These are phyloP conservation scores for Drosophila setosimentum DNA, from an alignment of 2,888 invertebrate genomes.

Conservation along the genomic window DNA sequence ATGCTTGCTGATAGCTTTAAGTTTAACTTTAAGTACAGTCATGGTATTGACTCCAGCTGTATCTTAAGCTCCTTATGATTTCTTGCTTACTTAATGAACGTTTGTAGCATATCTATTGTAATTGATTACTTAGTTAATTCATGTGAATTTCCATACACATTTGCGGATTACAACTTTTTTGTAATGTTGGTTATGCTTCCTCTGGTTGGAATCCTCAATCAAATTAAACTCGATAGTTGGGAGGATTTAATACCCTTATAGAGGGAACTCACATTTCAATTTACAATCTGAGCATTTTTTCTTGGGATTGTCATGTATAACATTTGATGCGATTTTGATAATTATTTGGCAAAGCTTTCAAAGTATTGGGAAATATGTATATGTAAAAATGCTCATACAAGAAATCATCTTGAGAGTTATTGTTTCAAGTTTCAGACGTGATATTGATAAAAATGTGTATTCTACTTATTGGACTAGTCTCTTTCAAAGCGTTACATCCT, in stretches of 20 bases:
- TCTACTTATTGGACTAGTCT: not conserved
- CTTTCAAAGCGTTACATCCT: not conserved
- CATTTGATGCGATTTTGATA: not conserved
- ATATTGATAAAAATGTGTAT: not conserved
- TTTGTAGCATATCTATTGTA: no score
- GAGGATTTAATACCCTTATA: not conserved
- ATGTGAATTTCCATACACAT: not conserved
- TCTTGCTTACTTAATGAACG: not conserved
- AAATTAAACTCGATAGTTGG: slow-evolving; percentile 5
- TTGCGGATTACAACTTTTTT: not conserved
- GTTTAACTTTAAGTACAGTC: not conserved
- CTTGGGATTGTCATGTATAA: accelerated
- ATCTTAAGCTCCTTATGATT: not conserved
- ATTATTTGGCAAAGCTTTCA: not conserved
- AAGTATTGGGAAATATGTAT: not conserved
- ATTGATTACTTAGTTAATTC: not conserved
- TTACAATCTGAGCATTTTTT: not conserved
- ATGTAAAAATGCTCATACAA: not conserved
- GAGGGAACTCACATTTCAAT: not conserved
- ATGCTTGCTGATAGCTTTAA: not conserved
- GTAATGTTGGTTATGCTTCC: not conserved
- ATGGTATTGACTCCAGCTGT: not conserved
- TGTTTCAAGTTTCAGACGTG: not conserved
- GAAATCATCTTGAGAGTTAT: not conserved
- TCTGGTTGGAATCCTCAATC: not conserved